phyloP scores from a whole-genome alignment of 2,888 invertebrate species.

The Saturnia pavonia region DNA sequence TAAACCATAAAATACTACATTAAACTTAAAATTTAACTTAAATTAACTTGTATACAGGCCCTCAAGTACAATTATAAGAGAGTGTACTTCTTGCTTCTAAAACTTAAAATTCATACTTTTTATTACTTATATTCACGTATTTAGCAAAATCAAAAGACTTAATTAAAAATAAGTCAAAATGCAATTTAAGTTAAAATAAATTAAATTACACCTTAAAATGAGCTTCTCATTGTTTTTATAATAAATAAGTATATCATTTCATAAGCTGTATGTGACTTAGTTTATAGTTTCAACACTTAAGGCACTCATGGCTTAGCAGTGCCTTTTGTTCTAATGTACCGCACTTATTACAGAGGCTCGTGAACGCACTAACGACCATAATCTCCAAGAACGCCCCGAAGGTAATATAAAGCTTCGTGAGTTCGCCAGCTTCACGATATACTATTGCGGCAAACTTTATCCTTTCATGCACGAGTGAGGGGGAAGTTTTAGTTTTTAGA shows the following conservation, averaged over 20 bases:
- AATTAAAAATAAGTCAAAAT: not conserved
- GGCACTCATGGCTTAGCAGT: conserved; percentile 36
- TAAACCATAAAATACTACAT: too few relatives aligned
- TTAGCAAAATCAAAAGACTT: not conserved
- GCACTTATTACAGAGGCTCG: conserved; percentile 32
- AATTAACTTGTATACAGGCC: not conserved
- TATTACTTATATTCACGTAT: not conserved
- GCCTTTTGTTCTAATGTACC: conserved; percentile 43
- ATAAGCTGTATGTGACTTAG: not conserved
- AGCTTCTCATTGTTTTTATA: too few relatives aligned
- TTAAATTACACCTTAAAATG: not conserved
- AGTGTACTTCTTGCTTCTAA: not conserved
- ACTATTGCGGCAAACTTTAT: conserved; percentile 47
- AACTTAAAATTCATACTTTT: not conserved
- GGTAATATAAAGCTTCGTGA: conserved; percentile 50
- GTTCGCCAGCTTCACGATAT: conserved; percentile 46
- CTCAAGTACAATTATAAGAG: not conserved
- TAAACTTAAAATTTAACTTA: too few relatives aligned
- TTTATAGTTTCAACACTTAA: conserved; percentile 22
- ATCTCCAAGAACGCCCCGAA: conserved; percentile 48
- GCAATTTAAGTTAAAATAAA: not conserved
- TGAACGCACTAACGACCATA: conserved; percentile 48
- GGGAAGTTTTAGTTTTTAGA: conserved; percentile 42
- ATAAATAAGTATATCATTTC: not conserved
- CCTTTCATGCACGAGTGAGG: conserved; percentile 47